phyloP scores from a whole-genome alignment of 2,113 vertebrate genomes.

The Nematolebias whitei region DNA sequence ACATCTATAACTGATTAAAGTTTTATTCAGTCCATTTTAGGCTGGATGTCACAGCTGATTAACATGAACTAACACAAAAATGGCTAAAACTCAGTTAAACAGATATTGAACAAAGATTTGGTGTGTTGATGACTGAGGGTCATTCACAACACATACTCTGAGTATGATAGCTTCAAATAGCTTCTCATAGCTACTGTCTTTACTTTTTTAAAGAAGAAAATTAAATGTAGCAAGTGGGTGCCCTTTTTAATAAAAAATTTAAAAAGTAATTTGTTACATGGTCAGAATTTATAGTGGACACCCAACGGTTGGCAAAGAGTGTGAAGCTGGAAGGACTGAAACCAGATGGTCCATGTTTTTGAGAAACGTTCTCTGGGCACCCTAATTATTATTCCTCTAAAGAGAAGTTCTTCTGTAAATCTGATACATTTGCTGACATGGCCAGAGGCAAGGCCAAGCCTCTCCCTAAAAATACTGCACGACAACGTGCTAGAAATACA shows the following conservation, averaged over 20 bases:
- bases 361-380: conserved; percentile 50
- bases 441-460: conserved; percentile 55
- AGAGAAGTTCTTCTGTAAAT: conserved; percentile 58
- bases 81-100: too few species aligned
- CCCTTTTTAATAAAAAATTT: background rate
- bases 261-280: conserved; percentile 11
- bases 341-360: conserved; percentile 67
- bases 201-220: conserved; percentile 1
- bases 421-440: conserved; percentile 42
- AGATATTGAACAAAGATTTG: too few species aligned
- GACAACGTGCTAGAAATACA: conserved; percentile 14
- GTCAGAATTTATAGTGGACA: conserved; percentile 27
- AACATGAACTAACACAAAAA: too few species aligned
- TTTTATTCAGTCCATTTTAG: too few species aligned
- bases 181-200: too few species aligned
- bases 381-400: conserved; percentile 71
- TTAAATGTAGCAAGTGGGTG: background rate
- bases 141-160: too few species aligned
- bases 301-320: conserved; percentile 46
- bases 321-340: conserved; percentile 45
- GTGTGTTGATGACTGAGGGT: too few species aligned
- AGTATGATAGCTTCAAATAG: too few species aligned
- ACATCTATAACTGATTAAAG: too few species aligned
- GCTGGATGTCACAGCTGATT: too few species aligned
- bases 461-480: conserved; percentile 44